Evolutionary conservation across 1,140 invertebrate species (phyloP), one percentile per base, ranked within the genome.

Genomic region (Drosophila sturtevanti): DNA sequence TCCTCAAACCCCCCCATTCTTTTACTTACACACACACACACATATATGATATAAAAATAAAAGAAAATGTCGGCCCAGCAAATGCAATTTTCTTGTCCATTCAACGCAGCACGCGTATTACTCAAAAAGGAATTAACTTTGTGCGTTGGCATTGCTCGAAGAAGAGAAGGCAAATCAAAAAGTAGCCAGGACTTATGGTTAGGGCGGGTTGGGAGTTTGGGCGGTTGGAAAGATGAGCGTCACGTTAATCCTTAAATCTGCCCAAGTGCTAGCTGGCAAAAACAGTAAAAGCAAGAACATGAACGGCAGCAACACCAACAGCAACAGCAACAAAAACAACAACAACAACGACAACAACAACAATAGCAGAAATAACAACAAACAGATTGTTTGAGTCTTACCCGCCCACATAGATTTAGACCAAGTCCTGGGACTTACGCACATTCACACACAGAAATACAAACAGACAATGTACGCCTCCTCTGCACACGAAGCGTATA

Each of bases 81-180:
- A 78, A 89, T 89, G 85, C 80, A 89, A 89, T 89, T 84, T 87
- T 80, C 58, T 62, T 74, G 72, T 66, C 67, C 70, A 64, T 79
- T 81, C 79, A 79, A 69, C 63, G 82, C 79, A 69, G 68, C 67
- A 73, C 69, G 82, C 68, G 82, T 82, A 87, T 89, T 87, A 87
- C 84, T 87, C 79, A 89, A 89, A 89, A 89, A 89, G 85, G 85
- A 89, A 89, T 89, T 89, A 89, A 89, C 77, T 89, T 66, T 58
- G 65, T 35, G 51, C 66, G 63, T 51, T 21, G 59, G 27, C 56
- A 38, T 9, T 18, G 72, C 35, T 59, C 24, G 24, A 54, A 16
- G 59, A 54, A 52, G 65, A 60, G 55, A 24, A 65, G 58, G 61
- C 77, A 77, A 76, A 77, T 77, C 73, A 80, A 77, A 70, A 87